These are phyloP conservation scores for Proctacanthus coquilletti DNA, from an alignment of 1,140 invertebrate species.

Conservation along the genomic window DNA sequence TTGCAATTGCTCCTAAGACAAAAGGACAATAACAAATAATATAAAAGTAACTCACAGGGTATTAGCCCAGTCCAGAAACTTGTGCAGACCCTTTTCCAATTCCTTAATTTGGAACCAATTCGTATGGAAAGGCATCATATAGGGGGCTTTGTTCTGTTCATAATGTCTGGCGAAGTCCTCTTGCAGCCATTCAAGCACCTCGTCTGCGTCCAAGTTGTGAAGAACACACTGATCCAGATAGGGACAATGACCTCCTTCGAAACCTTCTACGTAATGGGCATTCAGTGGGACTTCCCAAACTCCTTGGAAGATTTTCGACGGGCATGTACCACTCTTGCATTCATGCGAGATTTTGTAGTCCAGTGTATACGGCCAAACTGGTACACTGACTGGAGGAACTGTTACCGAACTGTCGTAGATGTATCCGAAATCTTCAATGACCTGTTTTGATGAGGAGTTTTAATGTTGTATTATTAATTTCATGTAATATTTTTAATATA, in stretches of 20 bases:
- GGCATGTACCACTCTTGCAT: conserved; percentile 81
- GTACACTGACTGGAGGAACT: conserved; percentile 61
- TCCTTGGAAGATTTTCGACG: conserved; percentile 78
- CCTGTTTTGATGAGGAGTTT: too few species aligned
- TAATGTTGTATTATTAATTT: too few species aligned
- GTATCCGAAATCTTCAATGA: conserved; percentile 78
- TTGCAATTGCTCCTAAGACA: too few species aligned
- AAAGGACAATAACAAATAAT: too few species aligned
- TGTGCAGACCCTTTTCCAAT: conserved; percentile 65
- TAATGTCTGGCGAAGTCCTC: conserved; percentile 82
- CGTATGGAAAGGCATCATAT: conserved; percentile 88
- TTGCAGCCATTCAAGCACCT: conserved; percentile 79
- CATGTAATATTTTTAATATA: too few species aligned
- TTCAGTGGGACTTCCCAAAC: conserved; percentile 92
- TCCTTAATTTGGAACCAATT: conserved; percentile 90
- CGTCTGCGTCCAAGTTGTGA: conserved; percentile 70
- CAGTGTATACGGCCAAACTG: conserved; percentile 89
- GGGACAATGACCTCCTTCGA: conserved; percentile 81
- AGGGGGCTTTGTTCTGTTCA: conserved; percentile 74
- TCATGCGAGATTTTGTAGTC: conserved; percentile 85
- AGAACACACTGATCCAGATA: conserved; percentile 88
- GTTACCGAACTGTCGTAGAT: conserved; percentile 85
- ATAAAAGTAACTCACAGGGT: conserved; percentile 44
- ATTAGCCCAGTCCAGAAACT: conserved; percentile 71
- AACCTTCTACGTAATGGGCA: conserved; percentile 75